Base-by-base conservation (phyloP, 2,797 vertebrate species). In the Phrynocephalus guinanensis region DNA sequence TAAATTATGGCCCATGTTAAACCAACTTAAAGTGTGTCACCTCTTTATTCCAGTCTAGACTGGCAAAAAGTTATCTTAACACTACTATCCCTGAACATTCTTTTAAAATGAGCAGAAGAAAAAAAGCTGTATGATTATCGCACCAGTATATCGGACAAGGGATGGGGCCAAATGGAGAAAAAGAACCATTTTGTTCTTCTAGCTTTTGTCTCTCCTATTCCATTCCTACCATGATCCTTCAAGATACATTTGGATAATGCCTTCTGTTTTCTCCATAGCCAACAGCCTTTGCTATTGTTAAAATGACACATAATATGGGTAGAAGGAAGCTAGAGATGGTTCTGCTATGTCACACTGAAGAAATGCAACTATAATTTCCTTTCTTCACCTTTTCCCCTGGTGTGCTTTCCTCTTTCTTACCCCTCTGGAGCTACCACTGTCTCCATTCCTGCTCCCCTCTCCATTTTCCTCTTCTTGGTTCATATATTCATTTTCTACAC, bases 1-100 rank as follows among this genome's bases (percentile, higher is more conserved):
- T 33, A 33, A 33, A 33, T 33, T 33, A 2, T 33, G 33, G 33
- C 33, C 33, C 33, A 33, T 33, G 33, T 33, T 33, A 33, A 33
- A 33, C 33, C 33, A 33, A 33, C 33, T 33, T 33, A 33, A 33
- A 33, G 33, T 33, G 33, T 2, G 2, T 33, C 33, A 2, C 33
- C 33, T 33, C 33, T 33, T 33, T 33, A 33, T 33, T 33, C 33
- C 33, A 33, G 33, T 33, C 33, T 33, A 33, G 33, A 33, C 33
- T 33, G 33, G 33, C 33, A 33, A 93, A 60, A 91, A 18, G 90
- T 68, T 88, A 87, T 33, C 90, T 91, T 0, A 1, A 92, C 90
- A 87, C 79, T 1, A 1, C 20, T 38, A 66, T 63, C 18, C 71
- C 82, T 87, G 68, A 5, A 60, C 89, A 89, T 86, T 89, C 71